phyloP scores from a whole-genome alignment of 1,140 invertebrate genomes.

The Sweltsa coloradensis region DNA sequence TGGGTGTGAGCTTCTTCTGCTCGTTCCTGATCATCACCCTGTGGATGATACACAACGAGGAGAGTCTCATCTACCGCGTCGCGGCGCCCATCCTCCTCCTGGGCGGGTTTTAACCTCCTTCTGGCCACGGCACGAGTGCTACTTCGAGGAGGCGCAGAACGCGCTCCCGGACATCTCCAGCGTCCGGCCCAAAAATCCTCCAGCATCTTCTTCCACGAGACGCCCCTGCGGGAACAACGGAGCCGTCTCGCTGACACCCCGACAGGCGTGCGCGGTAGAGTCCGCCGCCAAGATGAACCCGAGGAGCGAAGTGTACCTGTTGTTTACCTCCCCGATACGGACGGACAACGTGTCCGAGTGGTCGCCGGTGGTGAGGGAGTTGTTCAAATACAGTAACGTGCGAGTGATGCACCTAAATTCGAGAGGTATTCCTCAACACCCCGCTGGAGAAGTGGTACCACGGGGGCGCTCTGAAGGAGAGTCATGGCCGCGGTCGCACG shows the following conservation, averaged over 20 bases:
- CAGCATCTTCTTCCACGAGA: slow-evolving; percentile 2
- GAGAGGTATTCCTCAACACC: slow-evolving; percentile 24
- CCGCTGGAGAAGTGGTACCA: slow-evolving; percentile 45
- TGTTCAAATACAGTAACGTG: slow-evolving; percentile 1
- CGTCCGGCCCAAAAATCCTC: too few species aligned
- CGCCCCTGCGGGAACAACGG: background rate
- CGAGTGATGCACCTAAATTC: background rate
- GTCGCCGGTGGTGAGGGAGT: background rate
- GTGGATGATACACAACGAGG: too few species aligned
- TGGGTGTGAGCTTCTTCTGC: too few species aligned
- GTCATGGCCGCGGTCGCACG: slow-evolving; percentile 37
- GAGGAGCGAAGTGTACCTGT: slow-evolving; percentile 3
- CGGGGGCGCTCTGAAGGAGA: slow-evolving; percentile 35
- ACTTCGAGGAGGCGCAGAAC: too few species aligned
- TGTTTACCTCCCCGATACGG: background rate
- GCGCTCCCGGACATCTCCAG: too few species aligned
- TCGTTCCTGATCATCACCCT: too few species aligned
- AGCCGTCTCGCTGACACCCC: background rate
- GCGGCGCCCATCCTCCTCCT: too few species aligned
- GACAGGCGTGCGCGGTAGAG: slow-evolving; percentile 29
- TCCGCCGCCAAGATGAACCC: slow-evolving; percentile 22
- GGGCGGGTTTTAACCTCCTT: too few species aligned
- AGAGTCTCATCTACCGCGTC: too few species aligned
- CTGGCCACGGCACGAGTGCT: too few species aligned
- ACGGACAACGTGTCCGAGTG: background rate